Conservation (phyloP, 2,888 invertebrate species). For the Protonemura montana region DNA sequence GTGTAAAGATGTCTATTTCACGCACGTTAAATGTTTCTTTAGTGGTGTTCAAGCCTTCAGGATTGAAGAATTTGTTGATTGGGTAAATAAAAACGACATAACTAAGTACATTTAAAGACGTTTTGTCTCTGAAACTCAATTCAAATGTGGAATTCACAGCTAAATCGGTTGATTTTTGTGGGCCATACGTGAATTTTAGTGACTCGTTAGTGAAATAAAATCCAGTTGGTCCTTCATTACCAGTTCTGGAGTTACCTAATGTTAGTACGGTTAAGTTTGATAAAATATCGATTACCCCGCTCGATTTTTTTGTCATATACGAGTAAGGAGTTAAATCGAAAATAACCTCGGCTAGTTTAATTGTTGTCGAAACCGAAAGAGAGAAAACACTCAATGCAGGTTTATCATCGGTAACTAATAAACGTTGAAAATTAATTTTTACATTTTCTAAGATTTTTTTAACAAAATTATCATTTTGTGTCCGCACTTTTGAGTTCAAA, state of each 20-base stretch:
- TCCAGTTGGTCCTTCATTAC: not conserved
- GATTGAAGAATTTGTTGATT: not conserved
- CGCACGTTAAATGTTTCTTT: not conserved
- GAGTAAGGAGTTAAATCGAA: not conserved
- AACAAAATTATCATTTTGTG: too few relatives aligned
- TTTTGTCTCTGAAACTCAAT: not conserved
- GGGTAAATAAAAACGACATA: not conserved
- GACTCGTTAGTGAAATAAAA: not conserved
- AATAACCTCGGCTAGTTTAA: not conserved
- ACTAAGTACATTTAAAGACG: not conserved
- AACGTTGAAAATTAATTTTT: too few relatives aligned
- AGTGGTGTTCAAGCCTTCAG: not conserved
- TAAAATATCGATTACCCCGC: not conserved
- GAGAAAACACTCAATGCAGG: not conserved
- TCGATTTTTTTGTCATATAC: not conserved
- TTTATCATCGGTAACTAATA: not conserved
- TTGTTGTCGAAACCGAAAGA: not conserved
- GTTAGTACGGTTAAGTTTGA: not conserved
- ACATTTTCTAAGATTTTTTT: too few relatives aligned
- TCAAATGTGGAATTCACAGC: not conserved
- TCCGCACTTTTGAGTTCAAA: too few relatives aligned
- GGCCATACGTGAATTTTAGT: not conserved
- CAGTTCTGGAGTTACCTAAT: not conserved
- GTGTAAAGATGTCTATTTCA: not conserved
- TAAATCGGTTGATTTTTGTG: not conserved